Conservation (phyloP, 2,888 invertebrate species). For the Tetranychus truncatus region DNA sequence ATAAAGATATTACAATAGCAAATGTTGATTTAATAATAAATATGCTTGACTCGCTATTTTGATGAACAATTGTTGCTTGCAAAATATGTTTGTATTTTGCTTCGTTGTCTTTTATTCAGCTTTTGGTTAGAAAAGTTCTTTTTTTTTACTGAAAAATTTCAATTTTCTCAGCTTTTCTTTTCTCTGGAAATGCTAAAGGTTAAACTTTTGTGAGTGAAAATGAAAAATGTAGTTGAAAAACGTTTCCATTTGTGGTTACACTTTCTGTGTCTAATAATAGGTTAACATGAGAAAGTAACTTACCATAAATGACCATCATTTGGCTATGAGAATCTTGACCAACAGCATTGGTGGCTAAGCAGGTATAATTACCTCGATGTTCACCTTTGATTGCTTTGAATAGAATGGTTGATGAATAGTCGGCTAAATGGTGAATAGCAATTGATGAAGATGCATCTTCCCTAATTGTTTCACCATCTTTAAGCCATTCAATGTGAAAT, state of each 20-base stretch:
- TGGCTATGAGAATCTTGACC: constrained; percentile 17
- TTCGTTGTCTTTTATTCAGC: too few relatives aligned
- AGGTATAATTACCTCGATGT: constrained; percentile 21
- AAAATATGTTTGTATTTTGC: too few relatives aligned
- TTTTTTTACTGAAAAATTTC: too few relatives aligned
- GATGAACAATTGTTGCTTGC: too few relatives aligned
- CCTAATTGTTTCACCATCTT: constrained; percentile 43
- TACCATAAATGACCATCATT: constrained; percentile 18
- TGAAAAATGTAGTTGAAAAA: too few relatives aligned
- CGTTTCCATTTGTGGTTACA: not conserved
- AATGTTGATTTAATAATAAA: too few relatives aligned
- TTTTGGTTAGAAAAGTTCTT: too few relatives aligned
- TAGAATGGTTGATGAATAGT: constrained; percentile 19
- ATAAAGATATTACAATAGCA: too few relatives aligned
- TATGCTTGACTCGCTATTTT: too few relatives aligned
- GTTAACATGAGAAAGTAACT: not conserved
- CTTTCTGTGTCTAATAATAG: not conserved
- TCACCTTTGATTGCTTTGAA: constrained; percentile 15
- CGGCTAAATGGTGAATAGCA: constrained; percentile 13
- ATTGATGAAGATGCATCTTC: not conserved
- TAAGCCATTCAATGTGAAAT: constrained; percentile 70
- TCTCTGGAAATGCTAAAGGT: too few relatives aligned
- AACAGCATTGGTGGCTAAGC: constrained; percentile 18
- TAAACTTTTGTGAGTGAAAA: too few relatives aligned
- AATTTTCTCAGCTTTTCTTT: too few relatives aligned